phyloP scores from a whole-genome alignment of 1,140 invertebrate genomes.

The Agrypnia vestita region DNA sequence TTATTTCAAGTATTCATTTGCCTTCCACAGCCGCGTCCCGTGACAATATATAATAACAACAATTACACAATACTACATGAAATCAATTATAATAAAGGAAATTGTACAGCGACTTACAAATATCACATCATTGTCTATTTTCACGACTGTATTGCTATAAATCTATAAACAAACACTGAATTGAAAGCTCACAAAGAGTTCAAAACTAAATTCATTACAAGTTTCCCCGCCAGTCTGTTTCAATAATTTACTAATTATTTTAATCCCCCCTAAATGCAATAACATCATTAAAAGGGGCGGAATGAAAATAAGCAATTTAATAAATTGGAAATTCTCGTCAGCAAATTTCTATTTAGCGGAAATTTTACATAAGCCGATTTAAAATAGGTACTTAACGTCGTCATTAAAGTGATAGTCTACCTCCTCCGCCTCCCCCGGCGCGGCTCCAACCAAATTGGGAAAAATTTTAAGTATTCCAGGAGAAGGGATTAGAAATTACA shows the following conservation, averaged over 20 bases:
- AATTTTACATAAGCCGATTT: constrained; percentile 48
- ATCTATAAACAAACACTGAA: no score
- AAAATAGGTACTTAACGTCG: constrained; percentile 40
- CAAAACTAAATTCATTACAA: no score
- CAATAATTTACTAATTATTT: neutral
- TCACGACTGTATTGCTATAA: no score
- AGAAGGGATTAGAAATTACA: constrained; percentile 39
- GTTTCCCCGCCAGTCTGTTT: neutral
- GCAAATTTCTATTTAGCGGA: constrained; percentile 43
- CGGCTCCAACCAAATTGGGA: constrained; percentile 24
- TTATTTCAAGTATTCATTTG: no score
- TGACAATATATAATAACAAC: no score
- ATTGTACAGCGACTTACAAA: no score
- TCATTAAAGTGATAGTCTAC: constrained; percentile 40
- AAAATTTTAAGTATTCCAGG: constrained; percentile 41
- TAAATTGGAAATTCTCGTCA: constrained; percentile 30
- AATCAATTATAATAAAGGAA: no score
- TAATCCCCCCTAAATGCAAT: constrained; percentile 28
- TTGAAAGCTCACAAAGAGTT: no score
- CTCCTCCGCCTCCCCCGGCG: neutral
- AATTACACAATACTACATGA: no score
- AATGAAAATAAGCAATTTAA: constrained; percentile 27
- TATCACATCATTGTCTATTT: no score
- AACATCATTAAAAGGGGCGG: constrained; percentile 16
- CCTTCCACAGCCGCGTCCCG: no score